A percentile compares a stretch with the other conserved stretches of the same genome.
These are phyloP conservation scores for Steinernema hermaphroditum DNA, from an alignment of 2,888 invertebrate genomes.

Conservation along the genomic window DNA sequence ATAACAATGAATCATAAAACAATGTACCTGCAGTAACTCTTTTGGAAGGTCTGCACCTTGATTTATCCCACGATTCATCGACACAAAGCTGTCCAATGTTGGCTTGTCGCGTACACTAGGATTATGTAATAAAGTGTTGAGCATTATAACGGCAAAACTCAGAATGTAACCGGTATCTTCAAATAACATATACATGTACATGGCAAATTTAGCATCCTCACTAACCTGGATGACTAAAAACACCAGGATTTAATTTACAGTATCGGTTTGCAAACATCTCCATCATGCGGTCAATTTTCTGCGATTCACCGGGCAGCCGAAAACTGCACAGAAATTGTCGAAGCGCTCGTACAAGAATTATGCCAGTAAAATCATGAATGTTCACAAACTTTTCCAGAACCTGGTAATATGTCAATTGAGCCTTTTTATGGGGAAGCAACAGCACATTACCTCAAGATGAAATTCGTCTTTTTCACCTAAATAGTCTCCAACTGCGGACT, in stretches of 20 bases:
- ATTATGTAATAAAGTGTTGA: constrained; percentile 96
- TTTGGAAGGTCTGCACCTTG: constrained; percentile 30
- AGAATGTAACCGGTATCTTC: constrained; percentile 93
- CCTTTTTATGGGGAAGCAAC: no score
- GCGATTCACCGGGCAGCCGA: constrained; percentile 94
- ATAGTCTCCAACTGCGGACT: constrained; percentile 97
- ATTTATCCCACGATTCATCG: constrained; percentile 96
- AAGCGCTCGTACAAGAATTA: constrained; percentile 93
- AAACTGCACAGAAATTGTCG: constrained; percentile 98
- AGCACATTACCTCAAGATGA: constrained; percentile 45
- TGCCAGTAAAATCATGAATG: constrained; percentile 92
- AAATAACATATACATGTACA: no score
- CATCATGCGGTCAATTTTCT: constrained; percentile 99
- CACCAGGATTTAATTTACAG: constrained; percentile 89
- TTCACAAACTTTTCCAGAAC: constrained; percentile 86
- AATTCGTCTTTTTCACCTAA: constrained; percentile 79
- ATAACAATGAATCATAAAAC: no score
- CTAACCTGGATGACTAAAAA: constrained; percentile 79
- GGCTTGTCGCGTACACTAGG: constrained; percentile 97
- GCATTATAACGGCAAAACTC: constrained; percentile 97
- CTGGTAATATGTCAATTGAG: no score
- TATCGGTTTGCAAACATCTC: constrained; percentile 96
- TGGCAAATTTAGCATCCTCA: no score
- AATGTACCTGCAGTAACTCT: constrained; percentile 31
- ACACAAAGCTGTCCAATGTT: constrained; percentile 90